Conservation (phyloP, 2,113 vertebrate genomes). For the Mirza zaza region DNA sequence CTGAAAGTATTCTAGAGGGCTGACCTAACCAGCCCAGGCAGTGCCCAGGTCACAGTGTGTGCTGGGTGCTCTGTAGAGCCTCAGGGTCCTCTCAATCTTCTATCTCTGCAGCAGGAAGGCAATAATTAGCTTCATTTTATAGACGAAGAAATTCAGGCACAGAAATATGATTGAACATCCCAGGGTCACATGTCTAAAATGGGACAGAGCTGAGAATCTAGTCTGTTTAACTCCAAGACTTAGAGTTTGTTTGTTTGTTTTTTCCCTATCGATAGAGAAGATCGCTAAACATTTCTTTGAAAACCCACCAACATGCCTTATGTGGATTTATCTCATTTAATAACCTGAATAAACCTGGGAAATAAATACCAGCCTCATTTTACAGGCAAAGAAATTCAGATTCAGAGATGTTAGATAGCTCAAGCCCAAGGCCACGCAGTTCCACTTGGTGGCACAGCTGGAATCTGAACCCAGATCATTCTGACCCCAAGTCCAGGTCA, state of each 20-base stretch:
- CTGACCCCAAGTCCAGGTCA: not conserved
- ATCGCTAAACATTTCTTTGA: not conserved
- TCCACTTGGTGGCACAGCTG: not conserved
- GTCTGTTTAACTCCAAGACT: not conserved
- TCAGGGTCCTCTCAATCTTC: not conserved
- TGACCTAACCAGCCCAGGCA: not conserved
- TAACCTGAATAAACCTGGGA: not conserved
- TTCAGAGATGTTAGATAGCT: not conserved
- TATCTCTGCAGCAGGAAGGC: not conserved
- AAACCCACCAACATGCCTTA: not conserved
- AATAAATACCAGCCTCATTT: not conserved
- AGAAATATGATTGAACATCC: not conserved
- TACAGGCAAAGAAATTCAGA: not conserved
- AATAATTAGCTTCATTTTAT: not conserved
- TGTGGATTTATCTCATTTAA: not conserved
- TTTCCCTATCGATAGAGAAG: not conserved
- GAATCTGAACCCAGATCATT: not conserved
- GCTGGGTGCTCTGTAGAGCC: not conserved
- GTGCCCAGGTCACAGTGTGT: not conserved
- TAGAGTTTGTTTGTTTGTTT: not conserved
- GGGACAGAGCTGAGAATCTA: not conserved
- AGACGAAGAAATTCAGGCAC: not conserved
- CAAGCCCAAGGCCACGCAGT: not conserved
- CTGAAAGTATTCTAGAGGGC: not conserved
- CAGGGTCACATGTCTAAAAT: not conserved